A percentile compares a stretch with the other conserved stretches of the same genome.
These are phyloP conservation scores for Drosophila pseudoananassae DNA, from an alignment of 1,140 invertebrate genomes.

Conservation along the genomic window DNA sequence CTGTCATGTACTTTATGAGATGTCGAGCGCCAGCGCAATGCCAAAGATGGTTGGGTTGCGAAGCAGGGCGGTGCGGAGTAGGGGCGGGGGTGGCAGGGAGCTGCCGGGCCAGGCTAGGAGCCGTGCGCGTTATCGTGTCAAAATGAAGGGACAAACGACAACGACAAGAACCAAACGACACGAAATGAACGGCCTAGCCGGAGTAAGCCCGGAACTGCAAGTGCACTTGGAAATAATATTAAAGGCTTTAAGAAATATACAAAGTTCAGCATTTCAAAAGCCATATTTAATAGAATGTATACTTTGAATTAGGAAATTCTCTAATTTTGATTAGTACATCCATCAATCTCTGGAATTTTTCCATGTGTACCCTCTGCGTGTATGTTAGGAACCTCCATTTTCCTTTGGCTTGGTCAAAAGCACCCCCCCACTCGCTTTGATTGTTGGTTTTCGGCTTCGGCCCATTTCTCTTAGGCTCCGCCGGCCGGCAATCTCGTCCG, in stretches of 20 bases:
- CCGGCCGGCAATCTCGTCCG: slow-evolving; percentile 26
- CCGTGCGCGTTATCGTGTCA: slow-evolving; percentile 78
- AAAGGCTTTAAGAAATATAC: background rate
- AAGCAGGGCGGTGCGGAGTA: background rate
- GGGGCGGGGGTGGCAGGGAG: background rate
- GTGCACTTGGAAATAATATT: slow-evolving; percentile 1
- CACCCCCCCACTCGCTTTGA: slow-evolving; percentile 42
- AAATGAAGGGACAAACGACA: slow-evolving; percentile 81
- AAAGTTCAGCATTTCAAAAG: background rate
- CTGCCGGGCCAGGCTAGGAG: slow-evolving; percentile 19
- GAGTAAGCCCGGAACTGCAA: slow-evolving; percentile 9
- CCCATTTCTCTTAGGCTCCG: slow-evolving; percentile 69
- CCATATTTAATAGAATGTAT: background rate
- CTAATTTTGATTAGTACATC: too few relatives aligned
- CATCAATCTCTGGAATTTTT: background rate
- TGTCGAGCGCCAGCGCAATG: slow-evolving; percentile 79
- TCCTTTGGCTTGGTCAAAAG: slow-evolving; percentile 38
- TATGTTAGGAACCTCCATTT: slow-evolving; percentile 30
- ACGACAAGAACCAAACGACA: slow-evolving; percentile 76
- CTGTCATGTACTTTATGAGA: slow-evolving; percentile 83
- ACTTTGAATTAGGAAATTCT: too few relatives aligned
- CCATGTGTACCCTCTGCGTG: background rate
- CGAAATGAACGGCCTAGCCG: slow-evolving; percentile 53
- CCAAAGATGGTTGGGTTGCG: slow-evolving; percentile 67
- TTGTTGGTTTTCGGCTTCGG: slow-evolving; percentile 69